Conservation (phyloP, 2,113 vertebrate genomes). For the Hippocampus abdominalis region DNA sequence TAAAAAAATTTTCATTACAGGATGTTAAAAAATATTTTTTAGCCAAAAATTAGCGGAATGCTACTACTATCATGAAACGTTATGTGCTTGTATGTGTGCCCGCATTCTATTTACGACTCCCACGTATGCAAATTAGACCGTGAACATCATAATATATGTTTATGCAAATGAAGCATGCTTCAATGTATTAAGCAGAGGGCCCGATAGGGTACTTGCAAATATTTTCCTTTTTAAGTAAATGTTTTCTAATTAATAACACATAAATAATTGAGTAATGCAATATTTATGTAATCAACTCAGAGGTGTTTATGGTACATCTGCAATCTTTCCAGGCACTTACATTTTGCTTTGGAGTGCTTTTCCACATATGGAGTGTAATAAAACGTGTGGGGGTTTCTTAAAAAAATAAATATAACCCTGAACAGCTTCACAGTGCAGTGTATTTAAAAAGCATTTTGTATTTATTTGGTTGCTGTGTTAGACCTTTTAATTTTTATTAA, state of each 20-base stretch:
- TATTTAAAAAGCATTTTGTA: conserved; percentile 31
- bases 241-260: conserved; percentile 48
- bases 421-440: conserved; percentile 37
- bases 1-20: neutral
- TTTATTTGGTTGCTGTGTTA: conserved; percentile 38
- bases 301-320: conserved; percentile 39
- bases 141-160: conserved; percentile 19
- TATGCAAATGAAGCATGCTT: conserved; percentile 26
- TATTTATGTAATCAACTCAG: conserved; percentile 55
- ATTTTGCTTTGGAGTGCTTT: conserved; percentile 37
- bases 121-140: conserved; percentile 3
- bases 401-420: conserved; percentile 53
- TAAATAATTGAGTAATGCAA: conserved; percentile 50
- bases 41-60: neutral
- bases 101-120: conserved; percentile 18
- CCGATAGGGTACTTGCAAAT: conserved; percentile 39
- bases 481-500: conserved; percentile 35
- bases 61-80: neutral
- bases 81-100: neutral
- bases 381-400: conserved; percentile 44
- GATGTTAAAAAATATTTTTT: neutral
- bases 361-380: conserved; percentile 52
- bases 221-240: conserved; percentile 47
- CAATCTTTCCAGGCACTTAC: conserved; percentile 38
- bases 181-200: conserved; percentile 30